Base-by-base conservation (phyloP, 1,140 invertebrate species). In the Bactericera cockerelli region DNA sequence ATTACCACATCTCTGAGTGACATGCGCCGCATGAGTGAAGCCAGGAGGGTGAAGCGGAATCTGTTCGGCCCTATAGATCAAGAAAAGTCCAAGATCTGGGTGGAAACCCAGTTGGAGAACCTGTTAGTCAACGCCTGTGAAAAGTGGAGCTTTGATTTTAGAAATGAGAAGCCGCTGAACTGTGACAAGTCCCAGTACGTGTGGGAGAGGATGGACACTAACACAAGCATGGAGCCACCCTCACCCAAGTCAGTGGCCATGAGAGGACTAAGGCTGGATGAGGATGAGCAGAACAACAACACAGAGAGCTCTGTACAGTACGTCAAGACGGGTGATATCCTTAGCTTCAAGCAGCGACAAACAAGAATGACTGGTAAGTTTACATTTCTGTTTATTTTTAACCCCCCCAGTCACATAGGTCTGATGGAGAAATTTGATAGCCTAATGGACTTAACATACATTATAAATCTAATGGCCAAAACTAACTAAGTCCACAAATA, bases 111-210 rank as follows among this genome's bases (percentile, higher is more conserved):
- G 8, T 16, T 57, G 10, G 26, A 19, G 19, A 33, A 14, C 11
- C 14, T 57, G 2, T 57, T 33, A 19, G 6, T n/a, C 2, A 57
- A 33, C 6, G 26, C 25, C 14, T 31, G 56, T 33, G 56, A 57
- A 10, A 57, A 57, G 56, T 57, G 56, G 56, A 28, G 36, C 19
- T 57, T 57, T 33, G 56, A 57, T 33, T 57, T 57, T 33, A 57
- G 36, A 26, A 33, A 26, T 33, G 56, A 26, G 6, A 31, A 57
- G 21, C 56, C 56, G 13, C 6, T 57, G 10, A 16, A 57, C 16
- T 16, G 11, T 10, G 25, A 19, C 13, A 57, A 57, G 10, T 33
- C 24, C 2, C 8, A 31, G 19, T 57, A 57, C 19, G 16, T n/a
- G 2, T 57, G 56, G 56, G 56, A 31, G 14, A 57, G 33, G 33